Percentiles rank a stretch among this genome's conserved stretches.
Conservation (phyloP, 2,888 invertebrate genomes). For the Frankliniella fusca region DNA sequence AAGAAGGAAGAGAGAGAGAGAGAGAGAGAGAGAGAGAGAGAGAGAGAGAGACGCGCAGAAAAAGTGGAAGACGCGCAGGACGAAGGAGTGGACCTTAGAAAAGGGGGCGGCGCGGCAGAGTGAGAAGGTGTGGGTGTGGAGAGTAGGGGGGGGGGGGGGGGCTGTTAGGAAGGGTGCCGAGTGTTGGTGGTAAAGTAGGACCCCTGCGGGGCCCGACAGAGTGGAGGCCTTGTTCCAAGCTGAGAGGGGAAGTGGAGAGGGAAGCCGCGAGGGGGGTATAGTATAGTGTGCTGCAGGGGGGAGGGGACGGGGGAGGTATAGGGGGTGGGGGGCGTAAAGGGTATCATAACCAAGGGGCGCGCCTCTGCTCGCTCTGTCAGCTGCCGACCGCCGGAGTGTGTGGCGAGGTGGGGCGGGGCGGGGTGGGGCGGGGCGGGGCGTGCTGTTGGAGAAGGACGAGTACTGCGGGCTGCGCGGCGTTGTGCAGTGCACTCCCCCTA, state of each 20-base stretch:
- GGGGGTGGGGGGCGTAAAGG: neutral
- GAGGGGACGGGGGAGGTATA: neutral
- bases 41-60: neutral
- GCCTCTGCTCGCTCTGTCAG: neutral
- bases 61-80: conserved; percentile 2
- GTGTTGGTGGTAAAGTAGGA: conserved; percentile 12
- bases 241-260: neutral
- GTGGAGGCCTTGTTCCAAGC: neutral
- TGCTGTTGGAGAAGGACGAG: neutral
- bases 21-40: neutral
- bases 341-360: neutral
- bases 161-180: conserved; percentile 10
- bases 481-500: too few species aligned
- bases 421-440: neutral
- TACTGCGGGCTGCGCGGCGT: too few species aligned
- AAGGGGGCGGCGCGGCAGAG: neutral
- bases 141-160: neutral
- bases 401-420: neutral
- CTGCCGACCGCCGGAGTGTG: neutral
- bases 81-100: neutral
- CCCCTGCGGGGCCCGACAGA: neutral
- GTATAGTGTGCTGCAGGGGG: neutral
- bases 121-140: neutral
- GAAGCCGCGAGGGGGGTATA: neutral
- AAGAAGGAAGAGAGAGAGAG: too few species aligned